These are phyloP conservation scores for Psilopsiagon aymara DNA, from an alignment of 2,113 vertebrate species.

Conservation along the genomic window DNA sequence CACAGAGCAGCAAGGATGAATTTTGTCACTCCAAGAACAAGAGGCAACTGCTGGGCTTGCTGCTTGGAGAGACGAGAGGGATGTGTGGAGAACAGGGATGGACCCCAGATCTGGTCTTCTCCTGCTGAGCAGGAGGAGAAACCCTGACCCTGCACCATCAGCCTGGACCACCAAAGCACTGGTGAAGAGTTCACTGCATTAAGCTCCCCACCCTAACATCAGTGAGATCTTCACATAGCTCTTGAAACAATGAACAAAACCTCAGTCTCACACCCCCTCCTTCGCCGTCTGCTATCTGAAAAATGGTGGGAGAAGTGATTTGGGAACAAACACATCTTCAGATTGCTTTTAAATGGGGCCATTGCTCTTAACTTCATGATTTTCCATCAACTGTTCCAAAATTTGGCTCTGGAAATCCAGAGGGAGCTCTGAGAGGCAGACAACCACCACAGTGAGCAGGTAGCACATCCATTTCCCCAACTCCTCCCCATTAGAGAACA, in stretches of 20 bases:
- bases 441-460: constrained; percentile 41
- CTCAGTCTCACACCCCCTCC: background rate
- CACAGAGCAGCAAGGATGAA: background rate
- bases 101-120: background rate
- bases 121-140: background rate
- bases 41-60: background rate
- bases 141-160: background rate
- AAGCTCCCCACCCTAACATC: background rate
- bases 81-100: background rate
- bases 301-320: background rate
- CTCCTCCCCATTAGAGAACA: background rate
- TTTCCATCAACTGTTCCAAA: constrained; percentile 68
- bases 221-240: background rate
- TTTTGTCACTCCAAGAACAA: background rate
- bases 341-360: background rate
- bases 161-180: too few relatives aligned
- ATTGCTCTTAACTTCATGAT: background rate
- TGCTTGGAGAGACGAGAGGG: background rate
- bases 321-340: background rate
- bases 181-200: background rate
- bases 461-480: background rate
- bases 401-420: constrained; percentile 62
- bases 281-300: background rate
- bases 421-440: constrained; percentile 8
- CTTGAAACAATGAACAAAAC: background rate